Evolutionary conservation across 2,888 invertebrate species (phyloP), one percentile per base, ranked within the genome.

Genomic region (Orgyia antiqua): DNA sequence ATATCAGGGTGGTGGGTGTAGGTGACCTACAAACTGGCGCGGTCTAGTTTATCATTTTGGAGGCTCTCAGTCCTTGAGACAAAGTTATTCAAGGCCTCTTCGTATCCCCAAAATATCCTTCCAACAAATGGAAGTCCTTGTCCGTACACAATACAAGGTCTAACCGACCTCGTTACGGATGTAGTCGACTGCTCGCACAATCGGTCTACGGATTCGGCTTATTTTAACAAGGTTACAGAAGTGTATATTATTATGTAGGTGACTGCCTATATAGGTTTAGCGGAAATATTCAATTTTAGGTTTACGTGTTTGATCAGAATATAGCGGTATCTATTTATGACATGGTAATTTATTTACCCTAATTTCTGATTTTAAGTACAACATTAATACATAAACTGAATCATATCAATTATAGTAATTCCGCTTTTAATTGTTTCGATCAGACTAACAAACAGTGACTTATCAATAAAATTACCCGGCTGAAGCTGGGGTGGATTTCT

Each of bases 21-120:
- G 46, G 51, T 56, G 70, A 62, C 75, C 73, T 74, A 73, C 69
- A 78, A 77, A 75, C 61, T 47, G 62, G 52, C 67, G 69, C 62
- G 64, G 71, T 70, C 73, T 71, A 70, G 75, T 80, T 75, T 74
- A 72, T 75, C 73, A 71, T 68, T n/a, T 60, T 58, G 47, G 33
- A 50, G 40, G 38, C 31, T 61, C 61, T 62, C 6, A 10, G 72
- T 67, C 80, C 79, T 79, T 79, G 77, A 69, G 58, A 58, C 50
- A 45, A 61, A 69, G 74, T 58, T 72, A 68, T 59, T 64, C 68
- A 77, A 82, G 78, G 79, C 78, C 65, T 66, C 50, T 33, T 43
- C 35, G 52, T 51, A 55, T 63, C 63, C 65, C 73, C 68, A 78
- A 77, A 78, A 66, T 66, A 71, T 74, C 74, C 73, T 78, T 74